Base-by-base conservation (phyloP, 2,888 invertebrate genomes). In the Dastarcus helophoroides region DNA sequence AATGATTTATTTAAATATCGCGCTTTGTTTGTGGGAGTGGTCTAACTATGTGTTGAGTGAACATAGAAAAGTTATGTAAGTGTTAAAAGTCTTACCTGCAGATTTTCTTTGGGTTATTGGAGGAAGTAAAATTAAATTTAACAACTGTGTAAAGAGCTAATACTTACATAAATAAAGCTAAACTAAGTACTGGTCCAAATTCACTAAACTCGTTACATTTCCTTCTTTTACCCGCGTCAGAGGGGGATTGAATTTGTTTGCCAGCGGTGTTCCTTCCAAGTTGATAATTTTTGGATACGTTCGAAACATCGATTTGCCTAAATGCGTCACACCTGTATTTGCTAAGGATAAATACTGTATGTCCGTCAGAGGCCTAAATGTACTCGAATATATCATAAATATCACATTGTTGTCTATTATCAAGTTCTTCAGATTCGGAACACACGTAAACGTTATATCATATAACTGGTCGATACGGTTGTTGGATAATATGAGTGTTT, bases 331-430 rank as follows among this genome's bases (percentile, higher is more conserved):
- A 28, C 50, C 53, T 28, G 60, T 58, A 35, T 58, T 51, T 32
- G 53, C 50, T 30, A 61, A 37, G 15, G 56, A 56, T 16, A 61
- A 46, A 45, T 54, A 58, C 35, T 53, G 49, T 30, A 61, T 45
- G 33, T 50, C 49, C 23, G 33, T 44, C 22, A 56, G 35, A 12
- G 51, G 47, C 25, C 46, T 48, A 38, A 61, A 60, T 40, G 56
- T 50, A 28, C 51, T 50, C 3, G 48, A 39, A 10, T 48, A 48
- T 25, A 61, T 44, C 15, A 36, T 41, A 27, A 41, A 46, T 14
- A 61, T 39, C 3, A 40, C 38, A 35, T 61, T 61, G 25, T 53
- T 47, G 29, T 53, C 57, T 33, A 61, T 36, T 26, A 55, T 42
- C 10, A 61, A 38, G 32, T 51, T 48, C 29, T 47, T 49, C 22